Conservation (phyloP, 2,797 vertebrate genomes). For the Syndactyla subalaris region DNA sequence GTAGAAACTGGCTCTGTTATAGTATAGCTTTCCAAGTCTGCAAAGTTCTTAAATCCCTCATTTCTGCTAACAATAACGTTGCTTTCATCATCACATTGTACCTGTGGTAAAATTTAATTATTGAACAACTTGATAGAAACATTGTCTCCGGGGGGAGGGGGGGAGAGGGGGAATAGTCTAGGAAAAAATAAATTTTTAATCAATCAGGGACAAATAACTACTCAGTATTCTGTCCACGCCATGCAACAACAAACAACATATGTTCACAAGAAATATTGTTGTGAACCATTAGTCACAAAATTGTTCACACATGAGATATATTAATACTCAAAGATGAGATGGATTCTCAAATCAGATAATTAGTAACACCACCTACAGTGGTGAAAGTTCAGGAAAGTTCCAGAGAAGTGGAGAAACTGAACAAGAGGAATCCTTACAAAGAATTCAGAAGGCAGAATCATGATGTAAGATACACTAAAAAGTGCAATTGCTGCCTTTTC, state of each 20-base stretch:
- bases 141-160: background rate
- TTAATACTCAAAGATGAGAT: background rate
- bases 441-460: background rate
- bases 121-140: background rate
- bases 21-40: background rate
- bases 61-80: background rate
- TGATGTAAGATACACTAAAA: background rate
- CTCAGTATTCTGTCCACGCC: background rate
- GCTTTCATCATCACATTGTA: background rate
- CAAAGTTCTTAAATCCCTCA: background rate
- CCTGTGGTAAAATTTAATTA: background rate
- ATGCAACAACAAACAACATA: background rate
- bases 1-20: background rate
- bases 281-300: background rate
- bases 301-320: background rate
- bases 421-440: background rate
- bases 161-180: no score
- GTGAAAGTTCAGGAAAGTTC: background rate
- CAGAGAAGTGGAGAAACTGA: background rate
- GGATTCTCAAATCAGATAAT: background rate
- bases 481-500: background rate
- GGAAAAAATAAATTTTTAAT: background rate
- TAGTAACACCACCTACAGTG: background rate
- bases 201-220: background rate
- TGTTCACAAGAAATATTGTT: constrained; percentile 2